Conservation (phyloP, 1,140 invertebrate genomes). For the Aphelinus atriplicis region DNA sequence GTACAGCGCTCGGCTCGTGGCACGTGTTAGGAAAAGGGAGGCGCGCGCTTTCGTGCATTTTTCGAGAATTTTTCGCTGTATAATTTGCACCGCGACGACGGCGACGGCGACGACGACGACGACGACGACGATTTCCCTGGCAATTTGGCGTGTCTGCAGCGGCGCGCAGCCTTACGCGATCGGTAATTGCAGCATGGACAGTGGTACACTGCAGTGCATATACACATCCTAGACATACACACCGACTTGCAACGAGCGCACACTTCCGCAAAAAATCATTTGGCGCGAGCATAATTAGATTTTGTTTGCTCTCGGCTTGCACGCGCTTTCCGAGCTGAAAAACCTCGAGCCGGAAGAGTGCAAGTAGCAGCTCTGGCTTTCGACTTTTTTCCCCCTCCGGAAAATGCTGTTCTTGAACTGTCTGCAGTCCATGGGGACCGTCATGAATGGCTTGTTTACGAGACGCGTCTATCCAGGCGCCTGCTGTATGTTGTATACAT, state of each 20-base stretch:
- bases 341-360: conserved; percentile 13
- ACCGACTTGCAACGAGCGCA: not conserved
- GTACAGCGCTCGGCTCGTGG: too few species aligned
- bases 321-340: not conserved
- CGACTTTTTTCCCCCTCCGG: not conserved
- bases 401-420: too few species aligned
- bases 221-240: not conserved
- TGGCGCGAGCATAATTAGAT: conserved; percentile 12
- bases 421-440: not conserved
- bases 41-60: not conserved
- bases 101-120: not conserved
- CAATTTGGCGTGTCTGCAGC: not conserved
- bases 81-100: not conserved
- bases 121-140: conserved; percentile 7
- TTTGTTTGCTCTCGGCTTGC: conserved; percentile 4
- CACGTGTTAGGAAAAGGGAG: not conserved
- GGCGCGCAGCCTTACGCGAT: not conserved
- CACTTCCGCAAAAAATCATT: conserved; percentile 23
- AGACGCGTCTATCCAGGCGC: too few species aligned
- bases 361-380: not conserved
- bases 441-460: too few species aligned
- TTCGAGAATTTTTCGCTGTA: not conserved
- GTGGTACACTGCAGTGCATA: not conserved
- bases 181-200: conserved; percentile 18
- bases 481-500: too few species aligned